These are phyloP conservation scores for Danaus plexippus DNA, from an alignment of 1,140 invertebrate species.

Conservation along the genomic window DNA sequence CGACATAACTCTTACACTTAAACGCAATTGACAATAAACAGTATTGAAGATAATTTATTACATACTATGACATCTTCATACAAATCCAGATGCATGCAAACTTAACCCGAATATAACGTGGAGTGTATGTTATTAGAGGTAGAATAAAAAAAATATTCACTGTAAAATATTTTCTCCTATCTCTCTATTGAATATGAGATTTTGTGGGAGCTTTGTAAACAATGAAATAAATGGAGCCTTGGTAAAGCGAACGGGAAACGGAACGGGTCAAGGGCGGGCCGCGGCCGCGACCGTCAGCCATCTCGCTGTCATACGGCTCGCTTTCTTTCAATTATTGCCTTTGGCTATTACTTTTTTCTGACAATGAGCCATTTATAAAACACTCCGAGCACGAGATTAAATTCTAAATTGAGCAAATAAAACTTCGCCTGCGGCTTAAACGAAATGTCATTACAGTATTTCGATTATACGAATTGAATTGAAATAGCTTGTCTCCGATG, in stretches of 20 bases:
- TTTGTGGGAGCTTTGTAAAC: conserved; percentile 16
- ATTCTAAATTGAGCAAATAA: too few relatives aligned
- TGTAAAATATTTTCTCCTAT: not conserved
- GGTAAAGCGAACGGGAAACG: conserved; percentile 32
- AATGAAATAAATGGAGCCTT: conserved; percentile 35
- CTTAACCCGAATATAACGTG: too few relatives aligned
- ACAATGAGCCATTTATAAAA: conserved; percentile 18
- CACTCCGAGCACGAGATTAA: not conserved
- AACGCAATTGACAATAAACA: not conserved
- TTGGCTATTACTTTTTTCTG: conserved; percentile 29
- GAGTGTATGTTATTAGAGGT: too few relatives aligned
- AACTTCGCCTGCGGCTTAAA: too few relatives aligned
- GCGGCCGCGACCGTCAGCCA: conserved; percentile 36
- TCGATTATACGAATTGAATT: too few relatives aligned
- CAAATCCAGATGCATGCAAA: too few relatives aligned
- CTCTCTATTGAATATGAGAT: conserved; percentile 4
- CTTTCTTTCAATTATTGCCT: conserved; percentile 34
- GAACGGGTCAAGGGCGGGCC: conserved; percentile 45
- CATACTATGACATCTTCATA: too few relatives aligned
- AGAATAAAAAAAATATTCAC: too few relatives aligned
- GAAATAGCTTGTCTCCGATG: too few relatives aligned
- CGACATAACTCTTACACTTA: conserved; percentile 17
- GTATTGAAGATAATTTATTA: too few relatives aligned
- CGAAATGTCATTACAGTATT: too few relatives aligned
- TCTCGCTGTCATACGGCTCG: conserved; percentile 25